A percentile compares a stretch with the other conserved stretches of the same genome.
These are phyloP conservation scores for Chromis chromis DNA, from an alignment of 2,797 vertebrate species.

Conservation along the genomic window DNA sequence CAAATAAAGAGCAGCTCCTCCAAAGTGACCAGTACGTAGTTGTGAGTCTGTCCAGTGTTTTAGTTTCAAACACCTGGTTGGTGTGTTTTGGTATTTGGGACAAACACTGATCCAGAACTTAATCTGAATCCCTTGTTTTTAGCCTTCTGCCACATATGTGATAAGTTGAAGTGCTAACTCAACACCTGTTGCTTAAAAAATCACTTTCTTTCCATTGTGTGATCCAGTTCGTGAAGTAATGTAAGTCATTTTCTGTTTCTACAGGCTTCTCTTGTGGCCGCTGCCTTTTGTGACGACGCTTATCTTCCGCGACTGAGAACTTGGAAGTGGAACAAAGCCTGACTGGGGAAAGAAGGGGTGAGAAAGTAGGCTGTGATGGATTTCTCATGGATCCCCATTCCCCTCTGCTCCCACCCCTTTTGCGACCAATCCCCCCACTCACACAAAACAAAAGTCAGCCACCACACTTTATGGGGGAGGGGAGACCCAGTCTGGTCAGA, in stretches of 20 bases:
- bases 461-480: slow-evolving; percentile 81
- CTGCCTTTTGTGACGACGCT: slow-evolving; percentile 50
- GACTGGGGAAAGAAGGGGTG: slow-evolving; percentile 69
- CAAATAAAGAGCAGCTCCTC: slow-evolving; percentile 8
- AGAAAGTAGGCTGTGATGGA: slow-evolving; percentile 80
- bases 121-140: background rate
- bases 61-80: slow-evolving; percentile 1
- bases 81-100: background rate
- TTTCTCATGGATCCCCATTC: slow-evolving; percentile 69
- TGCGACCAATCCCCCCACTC: slow-evolving; percentile 70
- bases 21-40: background rate
- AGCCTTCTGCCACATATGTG: background rate
- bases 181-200: slow-evolving; percentile 72
- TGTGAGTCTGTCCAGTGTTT: background rate
- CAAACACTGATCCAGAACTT: background rate
- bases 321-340: slow-evolving; percentile 80
- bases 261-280: slow-evolving; percentile 61
- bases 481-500: slow-evolving; percentile 78
- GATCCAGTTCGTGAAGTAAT: slow-evolving; percentile 4
- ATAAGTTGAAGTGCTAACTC: background rate
- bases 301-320: slow-evolving; percentile 64
- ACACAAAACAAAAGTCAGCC: slow-evolving; percentile 83
- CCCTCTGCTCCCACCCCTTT: slow-evolving; percentile 66
- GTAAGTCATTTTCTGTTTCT: slow-evolving; percentile 24
- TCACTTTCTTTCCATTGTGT: background rate